Conservation (phyloP, 2,113 vertebrate genomes). For the Haplotaxodon microlepis region DNA sequence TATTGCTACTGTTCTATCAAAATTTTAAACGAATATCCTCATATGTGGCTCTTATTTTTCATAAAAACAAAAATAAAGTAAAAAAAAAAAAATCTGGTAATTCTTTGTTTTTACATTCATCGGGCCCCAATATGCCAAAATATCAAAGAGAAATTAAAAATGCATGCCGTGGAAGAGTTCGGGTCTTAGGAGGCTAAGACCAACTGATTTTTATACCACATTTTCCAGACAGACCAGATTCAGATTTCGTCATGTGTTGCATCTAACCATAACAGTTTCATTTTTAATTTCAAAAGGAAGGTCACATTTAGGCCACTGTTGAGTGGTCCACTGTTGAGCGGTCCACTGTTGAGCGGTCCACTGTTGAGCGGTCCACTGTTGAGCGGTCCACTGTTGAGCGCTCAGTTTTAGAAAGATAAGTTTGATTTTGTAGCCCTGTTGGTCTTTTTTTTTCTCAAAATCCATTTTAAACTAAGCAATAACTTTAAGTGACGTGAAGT, state of each 20-base stretch:
- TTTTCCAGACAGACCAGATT: not conserved
- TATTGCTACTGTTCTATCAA: not conserved
- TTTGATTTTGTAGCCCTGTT: not conserved
- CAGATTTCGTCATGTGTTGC: not conserved
- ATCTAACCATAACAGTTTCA: not conserved
- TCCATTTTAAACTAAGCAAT: not conserved
- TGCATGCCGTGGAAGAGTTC: not conserved
- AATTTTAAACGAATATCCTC: rapidly evolving
- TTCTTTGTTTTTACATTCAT: not conserved
- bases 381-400: not conserved
- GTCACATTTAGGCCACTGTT: not conserved
- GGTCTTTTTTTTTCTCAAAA: not conserved
- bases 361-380: not conserved
- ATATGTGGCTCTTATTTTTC: not conserved
- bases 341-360: not conserved
- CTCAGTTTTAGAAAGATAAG: not conserved
- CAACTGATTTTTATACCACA: not conserved
- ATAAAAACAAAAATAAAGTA: not conserved
- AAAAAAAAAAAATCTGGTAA: not conserved
- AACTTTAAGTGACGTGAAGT: not conserved
- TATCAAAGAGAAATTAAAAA: not conserved
- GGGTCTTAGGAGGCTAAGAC: not conserved
- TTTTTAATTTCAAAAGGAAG: not conserved
- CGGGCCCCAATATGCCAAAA: rapidly evolving
- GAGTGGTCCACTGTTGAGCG: not conserved